phyloP scores from a whole-genome alignment of 2,888 invertebrate species.

The Cantharis nigra region DNA sequence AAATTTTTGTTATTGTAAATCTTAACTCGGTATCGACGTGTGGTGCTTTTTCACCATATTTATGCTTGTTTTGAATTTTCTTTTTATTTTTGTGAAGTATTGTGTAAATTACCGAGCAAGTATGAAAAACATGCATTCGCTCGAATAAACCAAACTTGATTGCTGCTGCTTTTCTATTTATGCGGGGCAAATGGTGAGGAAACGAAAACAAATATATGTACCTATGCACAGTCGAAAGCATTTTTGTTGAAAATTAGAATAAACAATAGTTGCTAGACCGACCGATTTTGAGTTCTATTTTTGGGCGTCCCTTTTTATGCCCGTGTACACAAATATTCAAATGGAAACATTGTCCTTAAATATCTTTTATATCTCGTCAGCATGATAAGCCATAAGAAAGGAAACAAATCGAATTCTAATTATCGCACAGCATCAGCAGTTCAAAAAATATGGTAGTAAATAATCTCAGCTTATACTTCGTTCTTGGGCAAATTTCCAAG shows the following conservation, averaged over 20 bases:
- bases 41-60: background rate
- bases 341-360: background rate
- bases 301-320: background rate
- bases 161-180: background rate
- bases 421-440: background rate
- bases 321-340: background rate
- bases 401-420: background rate
- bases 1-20: slow-evolving; percentile 3
- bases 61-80: background rate
- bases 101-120: background rate
- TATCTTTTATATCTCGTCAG: background rate
- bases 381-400: background rate
- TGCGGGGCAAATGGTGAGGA: background rate
- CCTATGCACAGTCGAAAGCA: background rate
- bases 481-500: background rate
- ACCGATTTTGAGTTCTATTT: background rate
- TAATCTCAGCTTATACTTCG: background rate
- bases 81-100: background rate
- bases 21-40: slow-evolving; percentile 1
- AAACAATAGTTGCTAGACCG: background rate
- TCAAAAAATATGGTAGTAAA: background rate
- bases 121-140: background rate
- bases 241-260: background rate
- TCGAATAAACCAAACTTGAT: background rate
- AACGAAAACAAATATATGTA: background rate